phyloP scores from a whole-genome alignment of 1,140 invertebrate species.

The Cotesia typhae region DNA sequence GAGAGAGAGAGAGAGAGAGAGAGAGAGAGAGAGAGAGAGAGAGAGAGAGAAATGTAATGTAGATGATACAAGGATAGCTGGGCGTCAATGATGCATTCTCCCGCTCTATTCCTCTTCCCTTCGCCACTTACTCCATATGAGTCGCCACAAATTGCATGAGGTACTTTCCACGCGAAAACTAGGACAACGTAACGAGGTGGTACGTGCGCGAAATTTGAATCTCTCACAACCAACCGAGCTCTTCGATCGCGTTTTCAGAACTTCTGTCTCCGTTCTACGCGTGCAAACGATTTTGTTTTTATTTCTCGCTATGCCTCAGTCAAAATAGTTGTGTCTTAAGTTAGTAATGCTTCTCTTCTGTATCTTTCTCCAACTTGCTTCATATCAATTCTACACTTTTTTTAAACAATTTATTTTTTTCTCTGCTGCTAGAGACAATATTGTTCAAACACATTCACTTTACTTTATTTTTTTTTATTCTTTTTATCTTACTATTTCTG shows the following conservation, averaged over 20 bases:
- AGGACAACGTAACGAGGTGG: conserved; percentile 39
- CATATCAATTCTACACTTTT: too few species aligned
- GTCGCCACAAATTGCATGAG: conserved; percentile 40
- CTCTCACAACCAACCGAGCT: conserved; percentile 29
- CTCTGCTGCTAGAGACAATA: background rate
- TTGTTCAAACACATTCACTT: background rate
- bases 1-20: conserved; percentile 1
- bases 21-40: background rate
- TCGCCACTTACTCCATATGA: conserved; percentile 23
- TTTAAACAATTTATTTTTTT: too few species aligned
- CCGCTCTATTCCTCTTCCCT: conserved; percentile 1
- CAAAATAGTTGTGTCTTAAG: too few species aligned
- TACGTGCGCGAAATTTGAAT: conserved; percentile 42
- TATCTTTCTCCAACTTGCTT: too few species aligned
- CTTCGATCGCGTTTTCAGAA: conserved; percentile 23
- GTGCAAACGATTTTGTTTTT: background rate
- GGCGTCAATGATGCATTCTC: conserved; percentile 32
- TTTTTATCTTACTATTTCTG: background rate
- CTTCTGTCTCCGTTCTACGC: background rate
- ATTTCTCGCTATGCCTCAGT: too few species aligned
- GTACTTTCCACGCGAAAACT: conserved; percentile 40
- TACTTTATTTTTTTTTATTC: background rate
- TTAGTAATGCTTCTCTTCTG: too few species aligned
- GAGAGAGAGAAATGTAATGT: conserved; percentile 8
- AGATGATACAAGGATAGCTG: conserved; percentile 12